Conservation (phyloP, 2,888 invertebrate genomes). For the Patella depressa region DNA sequence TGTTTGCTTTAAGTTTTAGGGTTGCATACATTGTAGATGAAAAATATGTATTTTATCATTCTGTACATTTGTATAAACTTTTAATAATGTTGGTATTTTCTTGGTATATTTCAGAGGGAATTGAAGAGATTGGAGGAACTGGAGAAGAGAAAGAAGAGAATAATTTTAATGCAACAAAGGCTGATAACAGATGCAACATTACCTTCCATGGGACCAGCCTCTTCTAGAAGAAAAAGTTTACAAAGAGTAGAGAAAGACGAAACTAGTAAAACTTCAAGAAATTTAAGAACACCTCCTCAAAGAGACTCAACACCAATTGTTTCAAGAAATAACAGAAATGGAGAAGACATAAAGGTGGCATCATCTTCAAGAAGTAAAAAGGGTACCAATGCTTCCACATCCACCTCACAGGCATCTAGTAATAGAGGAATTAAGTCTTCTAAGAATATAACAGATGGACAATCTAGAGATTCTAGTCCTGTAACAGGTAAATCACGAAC, state of each 20-base stretch:
- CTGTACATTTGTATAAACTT: too few relatives aligned
- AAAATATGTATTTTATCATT: too few relatives aligned
- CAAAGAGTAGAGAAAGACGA: too few relatives aligned
- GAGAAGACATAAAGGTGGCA: slow-evolving; percentile 27
- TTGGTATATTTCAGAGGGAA: not conserved
- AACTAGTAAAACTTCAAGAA: too few relatives aligned
- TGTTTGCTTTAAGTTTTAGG: too few relatives aligned
- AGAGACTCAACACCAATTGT: too few relatives aligned
- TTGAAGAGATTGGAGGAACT: not conserved
- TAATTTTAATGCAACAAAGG: not conserved
- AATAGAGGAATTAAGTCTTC: slow-evolving; percentile 47
- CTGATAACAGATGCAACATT: not conserved
- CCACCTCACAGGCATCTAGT: slow-evolving; percentile 49
- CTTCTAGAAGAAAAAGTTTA: not conserved
- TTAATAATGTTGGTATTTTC: too few relatives aligned
- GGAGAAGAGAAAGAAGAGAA: not conserved
- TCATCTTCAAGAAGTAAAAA: slow-evolving; percentile 42
- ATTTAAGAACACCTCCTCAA: too few relatives aligned
- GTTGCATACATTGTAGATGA: too few relatives aligned
- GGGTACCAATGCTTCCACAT: slow-evolving; percentile 44
- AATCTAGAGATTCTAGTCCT: not conserved
- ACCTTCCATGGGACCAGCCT: not conserved
- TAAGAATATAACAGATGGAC: slow-evolving; percentile 44
- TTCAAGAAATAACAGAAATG: too few relatives aligned
- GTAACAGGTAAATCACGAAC: not conserved